Evolutionary conservation across 2,797 vertebrate species (phyloP).

Genomic region (Cacajao melanocephalus): DNA sequence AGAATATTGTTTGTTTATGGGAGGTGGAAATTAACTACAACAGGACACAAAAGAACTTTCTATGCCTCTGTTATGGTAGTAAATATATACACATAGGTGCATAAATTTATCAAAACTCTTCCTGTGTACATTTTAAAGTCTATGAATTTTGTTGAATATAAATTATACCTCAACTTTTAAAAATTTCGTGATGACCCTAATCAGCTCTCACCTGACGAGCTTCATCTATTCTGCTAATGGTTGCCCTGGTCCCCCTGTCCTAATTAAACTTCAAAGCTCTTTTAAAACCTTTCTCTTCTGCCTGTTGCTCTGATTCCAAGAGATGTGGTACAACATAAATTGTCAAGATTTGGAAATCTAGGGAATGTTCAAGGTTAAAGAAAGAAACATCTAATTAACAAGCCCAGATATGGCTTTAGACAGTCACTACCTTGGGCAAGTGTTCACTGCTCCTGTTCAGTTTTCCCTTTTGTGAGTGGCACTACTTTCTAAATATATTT

Average conservation of each 20-base stretch:
- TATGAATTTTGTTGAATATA: background rate
- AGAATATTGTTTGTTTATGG: background rate
- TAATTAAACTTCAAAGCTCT: constrained; percentile 49
- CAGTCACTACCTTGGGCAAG: background rate
- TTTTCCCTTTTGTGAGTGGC: background rate
- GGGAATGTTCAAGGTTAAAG: background rate
- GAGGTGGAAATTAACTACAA: background rate
- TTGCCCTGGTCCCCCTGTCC: background rate
- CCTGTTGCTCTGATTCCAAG: background rate
- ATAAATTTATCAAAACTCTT: background rate
- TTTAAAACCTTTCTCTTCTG: constrained; percentile 17
- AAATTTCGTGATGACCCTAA: background rate
- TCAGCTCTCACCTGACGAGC: background rate
- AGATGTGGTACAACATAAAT: constrained; percentile 5
- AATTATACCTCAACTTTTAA: background rate
- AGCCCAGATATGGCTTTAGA: background rate
- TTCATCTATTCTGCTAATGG: constrained; percentile 10
- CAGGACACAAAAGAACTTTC: background rate
- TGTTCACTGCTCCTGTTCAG: background rate
- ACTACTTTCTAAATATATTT: constrained; percentile 17
- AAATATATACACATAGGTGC: background rate
- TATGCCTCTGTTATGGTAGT: background rate
- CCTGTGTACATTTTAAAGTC: background rate
- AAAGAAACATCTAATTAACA: background rate
- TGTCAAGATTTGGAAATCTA: constrained; percentile 2